A percentile compares a stretch with the other conserved stretches of the same genome.
phyloP scores from a whole-genome alignment of 2,113 vertebrate genomes.

The Catharus fuscescens region DNA sequence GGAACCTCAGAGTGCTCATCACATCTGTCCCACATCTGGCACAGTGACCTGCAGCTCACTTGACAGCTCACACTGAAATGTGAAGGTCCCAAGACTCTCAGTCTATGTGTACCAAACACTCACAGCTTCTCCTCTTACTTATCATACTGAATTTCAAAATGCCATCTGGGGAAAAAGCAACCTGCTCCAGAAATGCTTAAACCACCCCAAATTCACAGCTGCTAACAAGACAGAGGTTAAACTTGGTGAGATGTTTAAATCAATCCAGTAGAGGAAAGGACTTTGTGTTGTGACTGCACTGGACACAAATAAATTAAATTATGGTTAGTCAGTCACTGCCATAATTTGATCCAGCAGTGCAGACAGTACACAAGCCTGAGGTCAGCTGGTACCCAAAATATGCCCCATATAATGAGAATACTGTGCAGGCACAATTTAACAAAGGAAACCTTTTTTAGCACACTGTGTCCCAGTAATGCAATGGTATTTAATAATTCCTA shows the following conservation, averaged over 20 bases:
- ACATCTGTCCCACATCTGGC: neutral
- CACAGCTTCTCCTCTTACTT: neutral
- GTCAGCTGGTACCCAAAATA: neutral
- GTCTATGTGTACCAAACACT: neutral
- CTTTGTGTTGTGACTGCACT: fast-evolving
- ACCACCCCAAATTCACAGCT: fast-evolving
- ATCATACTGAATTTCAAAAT: neutral
- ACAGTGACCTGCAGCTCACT: neutral
- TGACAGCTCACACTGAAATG: neutral
- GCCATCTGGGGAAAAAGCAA: neutral
- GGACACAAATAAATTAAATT: neutral
- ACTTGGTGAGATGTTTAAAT: neutral
- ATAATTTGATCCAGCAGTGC: neutral
- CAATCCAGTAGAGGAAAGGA: neutral
- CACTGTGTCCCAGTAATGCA: neutral
- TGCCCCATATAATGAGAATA: neutral
- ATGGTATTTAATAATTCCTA: neutral
- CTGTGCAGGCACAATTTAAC: neutral
- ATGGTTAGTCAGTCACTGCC: neutral
- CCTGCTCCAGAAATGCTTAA: neutral
- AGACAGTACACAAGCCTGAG: neutral
- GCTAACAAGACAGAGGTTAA: neutral
- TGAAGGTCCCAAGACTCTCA: neutral
- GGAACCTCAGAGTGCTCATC: neutral
- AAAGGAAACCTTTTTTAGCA: neutral